These are phyloP conservation scores for Psilopsiagon aymara DNA, from an alignment of 2,113 vertebrate genomes.

Conservation along the genomic window DNA sequence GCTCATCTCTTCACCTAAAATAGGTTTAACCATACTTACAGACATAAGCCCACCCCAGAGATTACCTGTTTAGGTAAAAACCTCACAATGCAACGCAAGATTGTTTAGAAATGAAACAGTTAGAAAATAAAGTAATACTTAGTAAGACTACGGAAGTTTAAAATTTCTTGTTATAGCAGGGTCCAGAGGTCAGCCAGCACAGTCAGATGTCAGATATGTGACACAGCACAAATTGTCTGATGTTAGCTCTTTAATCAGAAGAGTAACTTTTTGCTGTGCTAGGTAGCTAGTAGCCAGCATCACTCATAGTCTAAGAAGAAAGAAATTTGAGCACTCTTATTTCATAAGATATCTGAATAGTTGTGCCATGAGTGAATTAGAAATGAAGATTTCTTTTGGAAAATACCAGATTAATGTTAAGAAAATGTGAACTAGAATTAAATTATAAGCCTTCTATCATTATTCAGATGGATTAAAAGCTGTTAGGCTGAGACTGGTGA, in stretches of 20 bases:
- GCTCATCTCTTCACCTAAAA: neutral
- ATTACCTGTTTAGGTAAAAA: neutral
- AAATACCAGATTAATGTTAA: neutral
- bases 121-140: neutral
- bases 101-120: neutral
- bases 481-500: neutral
- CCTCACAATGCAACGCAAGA: neutral
- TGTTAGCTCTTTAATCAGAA: neutral
- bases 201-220: neutral
- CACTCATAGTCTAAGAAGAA: neutral
- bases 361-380: neutral
- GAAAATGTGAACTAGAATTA: neutral
- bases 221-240: neutral
- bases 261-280: neutral
- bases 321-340: neutral
- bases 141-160: neutral
- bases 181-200: neutral
- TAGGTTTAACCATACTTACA: neutral
- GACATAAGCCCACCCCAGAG: neutral
- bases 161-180: neutral
- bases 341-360: neutral
- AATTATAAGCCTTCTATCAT: neutral
- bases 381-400: neutral
- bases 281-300: neutral
- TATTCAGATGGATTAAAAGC: neutral